Evolutionary conservation across 2,888 invertebrate species (phyloP), one percentile per base, ranked within the genome.

Genomic region (Liposcelis brunnea): DNA sequence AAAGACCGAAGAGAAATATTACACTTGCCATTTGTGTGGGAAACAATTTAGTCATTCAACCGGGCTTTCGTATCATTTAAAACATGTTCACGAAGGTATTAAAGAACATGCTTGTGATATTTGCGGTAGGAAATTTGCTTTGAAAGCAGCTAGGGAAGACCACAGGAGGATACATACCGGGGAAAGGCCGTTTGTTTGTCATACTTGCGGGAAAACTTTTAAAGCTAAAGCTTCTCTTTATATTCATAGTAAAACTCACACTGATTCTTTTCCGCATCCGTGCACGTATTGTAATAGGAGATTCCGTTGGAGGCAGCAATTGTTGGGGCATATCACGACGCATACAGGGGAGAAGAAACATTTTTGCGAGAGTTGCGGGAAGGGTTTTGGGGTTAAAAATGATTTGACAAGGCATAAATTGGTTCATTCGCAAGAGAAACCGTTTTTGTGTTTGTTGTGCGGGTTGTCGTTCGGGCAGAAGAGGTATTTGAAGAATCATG

Each of bases 381-480:
- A 36, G 7, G 45, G 34, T 2, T 45, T 45, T 14, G 34, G 45
- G 16, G 37, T 36, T 21, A n/a, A 31, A 6, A 45, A 59, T 55
- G 75, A 74, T 53, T 57, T 77, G 50, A 60, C 65, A 52, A 61
- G 67, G 43, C 77, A 77, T 55, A 56, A 60, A 46, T 58, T 63
- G 26, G 64, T 68, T 47, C 75, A 75, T 33, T 45, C 45, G 2
- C 53, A 60, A 10, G 36, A 45, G n/a, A 45, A 45, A 40, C 45
- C 37, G 14, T 45, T 45, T 12, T 26, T 19, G 36, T 45, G 45
- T 16, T 35, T 36, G 3, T 34, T 45, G 11, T 45, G 45, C 21
- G 45, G 59, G 0, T 57, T 59, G 37, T 58, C 57, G 21, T 71
- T 72, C 53, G 65, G 67, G 3, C 71, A 72, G 53, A 60, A 59